Conservation (phyloP, 2,797 vertebrate genomes). For the Sebastes miniatus region DNA sequence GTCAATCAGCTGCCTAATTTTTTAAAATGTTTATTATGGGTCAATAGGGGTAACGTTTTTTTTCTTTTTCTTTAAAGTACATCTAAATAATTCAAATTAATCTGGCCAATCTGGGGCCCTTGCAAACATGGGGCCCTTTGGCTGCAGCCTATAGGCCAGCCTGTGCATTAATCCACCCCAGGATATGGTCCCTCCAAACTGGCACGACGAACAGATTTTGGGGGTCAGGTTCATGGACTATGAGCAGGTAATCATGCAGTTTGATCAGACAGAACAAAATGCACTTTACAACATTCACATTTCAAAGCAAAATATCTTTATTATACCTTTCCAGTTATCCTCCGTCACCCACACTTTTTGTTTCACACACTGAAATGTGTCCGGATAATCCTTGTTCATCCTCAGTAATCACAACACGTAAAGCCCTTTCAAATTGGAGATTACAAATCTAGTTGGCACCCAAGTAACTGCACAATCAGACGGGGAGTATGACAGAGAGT, state of each 20-base stretch:
- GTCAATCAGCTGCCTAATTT: too few species aligned
- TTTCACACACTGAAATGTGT: not conserved
- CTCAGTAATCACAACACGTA: not conserved
- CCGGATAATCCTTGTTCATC: not conserved
- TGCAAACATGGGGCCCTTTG: too few species aligned
- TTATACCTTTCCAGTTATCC: conserved; percentile 3
- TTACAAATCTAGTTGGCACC: conserved; percentile 20
- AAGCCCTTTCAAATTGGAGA: conserved; percentile 22
- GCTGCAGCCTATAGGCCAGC: too few species aligned
- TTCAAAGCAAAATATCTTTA: conserved; percentile 23
- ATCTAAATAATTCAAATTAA: too few species aligned
- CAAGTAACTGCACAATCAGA: not conserved
- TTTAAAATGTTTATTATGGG: too few species aligned
- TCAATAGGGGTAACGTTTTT: too few species aligned
- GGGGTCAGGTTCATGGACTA: too few species aligned
- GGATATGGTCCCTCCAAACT: too few species aligned
- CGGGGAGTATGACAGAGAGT: not conserved
- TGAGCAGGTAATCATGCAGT: not conserved
- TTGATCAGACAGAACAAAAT: not conserved
- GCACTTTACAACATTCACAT: not conserved
- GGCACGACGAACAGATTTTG: too few species aligned
- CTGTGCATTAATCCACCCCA: too few species aligned
- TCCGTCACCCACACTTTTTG: not conserved
- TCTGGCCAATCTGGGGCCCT: too few species aligned
- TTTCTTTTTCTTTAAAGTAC: too few species aligned